Evolutionary conservation across 2,797 vertebrate genomes (phyloP), one percentile per base, ranked within the genome.

Genomic region (Acanthiza pusilla): DNA sequence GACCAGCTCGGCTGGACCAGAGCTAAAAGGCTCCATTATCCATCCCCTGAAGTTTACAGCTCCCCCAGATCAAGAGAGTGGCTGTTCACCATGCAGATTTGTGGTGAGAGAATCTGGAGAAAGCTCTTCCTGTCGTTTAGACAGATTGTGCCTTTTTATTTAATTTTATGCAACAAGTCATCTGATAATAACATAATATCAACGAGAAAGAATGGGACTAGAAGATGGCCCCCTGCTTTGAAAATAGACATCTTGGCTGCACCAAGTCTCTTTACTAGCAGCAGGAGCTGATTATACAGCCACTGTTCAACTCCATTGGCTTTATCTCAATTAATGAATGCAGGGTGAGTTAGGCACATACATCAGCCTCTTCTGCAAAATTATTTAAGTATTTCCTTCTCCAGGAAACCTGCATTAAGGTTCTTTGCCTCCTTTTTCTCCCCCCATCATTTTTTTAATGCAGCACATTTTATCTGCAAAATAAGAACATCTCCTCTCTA

Each of bases 321-420:
- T 89, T 95, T 88, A 95, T 89, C 92, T 92, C 91, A 89, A 27
- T 86, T 94, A 96, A 96, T 93, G 94, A 95, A 96, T 76, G 79
- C 42, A 61, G 67, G 40, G 65, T 13, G 55, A 91, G 67, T 70
- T 81, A 76, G 91, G 66, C 93, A 96, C 43, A 80, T 58, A 53
- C 40, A 91, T 83, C 80, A 96, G 58, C 65, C 85, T 89, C 85
- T 83, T 84, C 71, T 57, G 65, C 54, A 91, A 91, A 88, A 91
- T 82, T 16, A 88, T 88, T 93, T 86, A 94, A 94, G 83, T 71
- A 75, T 66, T 57, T 90, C 51, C 65, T 92, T 71, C 87, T 77
- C 70, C 53, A 62, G 42, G 30, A 96, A 82, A 70, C 19, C 71
- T 84, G 62, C 73, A 88, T 65, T 87, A 80, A 87, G 43, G 72